Evolutionary conservation across 2,113 vertebrate species (phyloP), one percentile per base, ranked within the genome.

Genomic region (Camelus dromedarius): DNA sequence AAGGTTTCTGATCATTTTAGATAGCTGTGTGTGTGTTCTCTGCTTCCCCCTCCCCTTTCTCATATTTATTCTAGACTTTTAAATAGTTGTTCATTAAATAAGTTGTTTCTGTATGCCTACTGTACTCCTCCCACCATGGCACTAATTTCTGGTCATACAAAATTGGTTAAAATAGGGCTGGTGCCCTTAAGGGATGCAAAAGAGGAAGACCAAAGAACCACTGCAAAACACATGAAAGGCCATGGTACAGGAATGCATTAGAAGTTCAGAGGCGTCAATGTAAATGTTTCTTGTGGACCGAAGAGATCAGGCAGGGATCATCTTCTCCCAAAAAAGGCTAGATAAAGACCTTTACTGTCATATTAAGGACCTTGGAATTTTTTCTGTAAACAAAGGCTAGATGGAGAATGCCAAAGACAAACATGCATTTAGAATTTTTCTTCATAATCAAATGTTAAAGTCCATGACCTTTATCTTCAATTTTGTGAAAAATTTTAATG

Each of bases 311-410:
- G 35, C 42, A 35, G 38, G 2, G 13, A 50, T 87, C 4, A 26
- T 88, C 48, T 50, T 38, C 12, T 67, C 50, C 35, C 50, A 72
- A 75, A 58, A 30, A 30, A 70, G 28, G 22, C 54, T 32, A 70
- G 67, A 56, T 18, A 69, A 85, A 81, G 38, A 81, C 9, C 18
- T 91, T 87, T 52, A 6, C 66, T 46, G 15, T 82, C 72, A 72
- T 32, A 82, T 28, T 58, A 81, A 93, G 60, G 46, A 67, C 48
- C 72, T 64, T 46, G 90, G 30, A 80, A 93, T 93, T 75, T 91
- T 73, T 93, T 96, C 22, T 32, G 46, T 80, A 93, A 93, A 79
- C 56, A 87, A 83, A 48, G 32, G 8, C 9, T 80, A 75, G 46
- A 20, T 13, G 35, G 28, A 10, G 2, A 91, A 28, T 73, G 80